Evolutionary conservation across 2,888 invertebrate species (phyloP), one percentile per base, ranked within the genome.

Genomic region (Reticulitermes lucifugus): DNA sequence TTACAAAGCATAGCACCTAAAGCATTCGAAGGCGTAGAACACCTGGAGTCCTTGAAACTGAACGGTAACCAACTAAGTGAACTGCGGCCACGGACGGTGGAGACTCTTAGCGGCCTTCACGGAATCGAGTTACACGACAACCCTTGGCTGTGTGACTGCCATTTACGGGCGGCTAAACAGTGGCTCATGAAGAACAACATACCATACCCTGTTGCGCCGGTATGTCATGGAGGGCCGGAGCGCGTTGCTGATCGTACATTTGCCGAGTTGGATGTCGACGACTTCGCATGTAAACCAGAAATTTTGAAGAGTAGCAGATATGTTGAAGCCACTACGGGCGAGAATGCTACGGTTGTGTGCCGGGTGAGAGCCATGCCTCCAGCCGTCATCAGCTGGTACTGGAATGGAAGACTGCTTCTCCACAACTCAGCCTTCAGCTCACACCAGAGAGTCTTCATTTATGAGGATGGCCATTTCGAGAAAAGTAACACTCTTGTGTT

Each of bases 91-190:
- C 94, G 93, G 88, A 96, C 96, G 1, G 94, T 96, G 87, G 95
- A 95, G 90, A 94, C 94, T 83, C 90, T 96, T 85, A 94, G 93
- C 88, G 94, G 95, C 85, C 92, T 97, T 82, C 95, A 96, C 89
- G 96, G 95, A 73, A 95, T 97, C 87, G 96, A 96, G 89, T 91
- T 97, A 87, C 96, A 97, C 87, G 96, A 96, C 88, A 97, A 97
- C 91, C 96, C 96, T 0, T 97, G 97, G 97, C 93, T 95, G 87
- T 98, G 97, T 89, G 97, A 97, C 89, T 98, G 97, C 89, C 94
- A 96, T 43, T 90, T 97, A 86, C 92, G 97, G 82, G 95, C 96
- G 86, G 94, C 96, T 86, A 96, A 96, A 90, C 92, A 95, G 88
- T 97, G 97, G 97, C 91, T 97, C 87, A 94, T 94, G 83, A 94